Conservation (phyloP, 1,140 invertebrate species). For the Ladona fulva region DNA sequence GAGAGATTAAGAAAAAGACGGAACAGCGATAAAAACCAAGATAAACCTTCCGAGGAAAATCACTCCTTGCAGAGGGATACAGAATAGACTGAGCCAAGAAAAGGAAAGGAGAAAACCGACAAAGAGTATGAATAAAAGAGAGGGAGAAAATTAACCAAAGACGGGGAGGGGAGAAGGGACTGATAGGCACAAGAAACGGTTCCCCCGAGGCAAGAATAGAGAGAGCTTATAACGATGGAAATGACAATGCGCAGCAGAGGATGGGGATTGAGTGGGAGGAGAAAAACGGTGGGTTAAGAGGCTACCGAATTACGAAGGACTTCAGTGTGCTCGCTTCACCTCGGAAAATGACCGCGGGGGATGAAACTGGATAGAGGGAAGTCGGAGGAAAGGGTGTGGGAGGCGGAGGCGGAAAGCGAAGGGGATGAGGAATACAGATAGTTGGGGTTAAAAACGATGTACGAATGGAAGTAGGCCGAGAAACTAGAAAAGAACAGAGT, state of each 20-base stretch:
- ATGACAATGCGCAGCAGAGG: not conserved
- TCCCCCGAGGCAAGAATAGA: not conserved
- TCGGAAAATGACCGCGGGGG: not conserved
- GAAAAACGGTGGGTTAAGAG: not conserved
- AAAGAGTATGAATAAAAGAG: not conserved
- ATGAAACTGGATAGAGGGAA: not conserved
- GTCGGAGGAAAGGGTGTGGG: no score
- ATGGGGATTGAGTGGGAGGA: not conserved
- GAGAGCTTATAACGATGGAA: not conserved
- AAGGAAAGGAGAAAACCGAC: not conserved
- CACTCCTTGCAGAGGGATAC: not conserved
- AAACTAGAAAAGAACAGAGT: not conserved
- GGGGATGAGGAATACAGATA: not conserved
- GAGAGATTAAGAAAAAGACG: no score
- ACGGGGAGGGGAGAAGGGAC: not conserved
- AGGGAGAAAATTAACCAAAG: not conserved
- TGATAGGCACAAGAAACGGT: not conserved
- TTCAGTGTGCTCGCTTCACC: not conserved
- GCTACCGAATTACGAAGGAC: not conserved
- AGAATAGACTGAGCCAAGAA: no score
- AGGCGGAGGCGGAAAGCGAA: not conserved
- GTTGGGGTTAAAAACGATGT: not conserved
- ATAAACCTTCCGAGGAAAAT: no score
- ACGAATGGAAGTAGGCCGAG: not conserved
- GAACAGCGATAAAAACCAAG: no score